These are phyloP conservation scores for Cassiopea andromeda DNA, from an alignment of 30 jellyfish, hydroid and myxozoan genomes.

Conservation along the genomic window DNA sequence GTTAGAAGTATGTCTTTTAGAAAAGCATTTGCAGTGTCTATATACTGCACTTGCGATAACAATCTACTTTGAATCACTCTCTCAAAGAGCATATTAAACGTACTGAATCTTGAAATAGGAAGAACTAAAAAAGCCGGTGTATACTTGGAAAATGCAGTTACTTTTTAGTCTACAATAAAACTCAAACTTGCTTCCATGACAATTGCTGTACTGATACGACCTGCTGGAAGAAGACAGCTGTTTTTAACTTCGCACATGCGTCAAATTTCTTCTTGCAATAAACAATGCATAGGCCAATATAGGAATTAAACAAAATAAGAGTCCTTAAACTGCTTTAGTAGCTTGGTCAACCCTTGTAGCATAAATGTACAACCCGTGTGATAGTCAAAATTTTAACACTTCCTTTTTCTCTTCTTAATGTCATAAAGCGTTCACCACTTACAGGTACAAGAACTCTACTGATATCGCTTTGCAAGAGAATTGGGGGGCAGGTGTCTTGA, in stretches of 20 bases:
- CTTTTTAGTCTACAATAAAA: not conserved
- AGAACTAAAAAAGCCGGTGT: not conserved
- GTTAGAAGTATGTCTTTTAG: too few species aligned
- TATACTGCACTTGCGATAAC: too few species aligned
- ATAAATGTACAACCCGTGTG: too few species aligned
- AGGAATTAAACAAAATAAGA: not conserved
- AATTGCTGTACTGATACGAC: not conserved
- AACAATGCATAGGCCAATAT: not conserved
- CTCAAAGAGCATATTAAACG: too few species aligned
- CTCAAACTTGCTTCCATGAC: not conserved
- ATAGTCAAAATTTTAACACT: too few species aligned
- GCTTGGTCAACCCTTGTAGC: too few species aligned
- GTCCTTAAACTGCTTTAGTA: not conserved
- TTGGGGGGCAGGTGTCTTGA: constrained; percentile 40
- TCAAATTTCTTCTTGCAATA: not conserved
- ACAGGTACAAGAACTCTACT: constrained; percentile 10
- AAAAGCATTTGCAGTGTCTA: too few species aligned
- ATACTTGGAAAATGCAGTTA: not conserved
- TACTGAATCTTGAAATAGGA: not conserved
- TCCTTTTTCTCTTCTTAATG: too few species aligned
- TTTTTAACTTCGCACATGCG: not conserved
- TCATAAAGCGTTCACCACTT: not conserved
- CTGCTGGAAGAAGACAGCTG: constrained; percentile 48
- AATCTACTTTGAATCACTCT: too few species aligned
- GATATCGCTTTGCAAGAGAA: constrained; percentile 11